Base-by-base conservation (phyloP, 1,140 invertebrate genomes). In the Tetraneura akinire region DNA sequence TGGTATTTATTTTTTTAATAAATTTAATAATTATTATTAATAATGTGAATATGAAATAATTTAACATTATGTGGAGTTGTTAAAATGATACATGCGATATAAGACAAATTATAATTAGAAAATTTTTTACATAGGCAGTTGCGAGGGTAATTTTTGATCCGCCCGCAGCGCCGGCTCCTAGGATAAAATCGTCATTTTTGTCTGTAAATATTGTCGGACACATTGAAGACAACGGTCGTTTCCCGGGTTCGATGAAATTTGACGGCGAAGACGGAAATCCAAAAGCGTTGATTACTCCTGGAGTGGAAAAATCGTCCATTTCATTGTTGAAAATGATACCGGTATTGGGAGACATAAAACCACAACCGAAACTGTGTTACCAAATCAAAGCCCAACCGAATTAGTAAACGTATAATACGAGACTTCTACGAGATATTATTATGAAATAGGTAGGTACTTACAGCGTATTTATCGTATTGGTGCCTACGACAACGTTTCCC, bases 261-360 rank as follows among this genome's bases (percentile, higher is more conserved):
- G 89, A 89, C 1, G 90, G 90, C 0, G 93, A 94, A 5, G 93
- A 91, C 1, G 92, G 91, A 62, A 96, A 84, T n/a, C 90, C 91
- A 85, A 93, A 96, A 45, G 87, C 88, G 83, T 95, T 97, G 1
- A 89, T 90, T n/a, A 91, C 90, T 78, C 91, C 89, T 0, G 94
- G 94, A 0, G 91, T 89, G 8, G 94, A 94, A 85, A 98, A 98
- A 85, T 98, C 96, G 84, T 98, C 95, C 96, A 98, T 98, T 86
- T 96, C 91, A 84, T 98, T 91, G 85, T 98, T 98, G 66, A 95
- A 90, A 82, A 98, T 91, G 26, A 98, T 95, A 18, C 96, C 96
- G 0, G 95, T 94, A 32, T 89, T 90, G 37, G 84, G 84, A 1
- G 93, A 94, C 1, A 90, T 87, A 80, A 92, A 87, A 83, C 89